A percentile compares a stretch with the other conserved stretches of the same genome.
Conservation (phyloP, 1,140 invertebrate species). For the Stegodyphus mimosarum region DNA sequence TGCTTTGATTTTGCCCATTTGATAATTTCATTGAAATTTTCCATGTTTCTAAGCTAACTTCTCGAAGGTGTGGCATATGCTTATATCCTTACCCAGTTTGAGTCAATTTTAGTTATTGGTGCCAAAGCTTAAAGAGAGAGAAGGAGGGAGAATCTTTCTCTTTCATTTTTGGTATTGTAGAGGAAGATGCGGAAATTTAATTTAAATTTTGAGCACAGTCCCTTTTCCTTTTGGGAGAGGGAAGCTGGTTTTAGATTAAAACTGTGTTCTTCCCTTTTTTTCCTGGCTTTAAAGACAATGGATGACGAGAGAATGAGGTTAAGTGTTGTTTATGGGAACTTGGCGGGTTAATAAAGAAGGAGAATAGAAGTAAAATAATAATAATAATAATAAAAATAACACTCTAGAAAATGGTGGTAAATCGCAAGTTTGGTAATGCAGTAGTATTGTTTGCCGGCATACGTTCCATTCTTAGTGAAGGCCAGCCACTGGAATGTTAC, state of each 20-base stretch:
- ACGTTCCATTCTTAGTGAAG: constrained; percentile 14
- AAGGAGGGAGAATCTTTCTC: too few species aligned
- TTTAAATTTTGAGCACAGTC: not conserved
- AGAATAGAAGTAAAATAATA: constrained; percentile 1
- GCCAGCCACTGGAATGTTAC: constrained; percentile 16
- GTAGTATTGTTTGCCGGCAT: constrained; percentile 22
- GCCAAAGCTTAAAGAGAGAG: too few species aligned
- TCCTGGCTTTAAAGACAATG: constrained; percentile 34
- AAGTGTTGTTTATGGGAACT: constrained; percentile 51
- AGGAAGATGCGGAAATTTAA: too few species aligned
- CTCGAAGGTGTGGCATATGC: too few species aligned
- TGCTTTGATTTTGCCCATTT: too few species aligned
- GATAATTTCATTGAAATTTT: too few species aligned
- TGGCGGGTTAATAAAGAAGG: constrained; percentile 34
- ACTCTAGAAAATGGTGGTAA: constrained; percentile 13
- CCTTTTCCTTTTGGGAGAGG: not conserved
- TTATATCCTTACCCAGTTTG: too few species aligned
- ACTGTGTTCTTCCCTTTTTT: not conserved
- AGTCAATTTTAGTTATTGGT: too few species aligned
- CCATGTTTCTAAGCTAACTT: too few species aligned
- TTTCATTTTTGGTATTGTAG: too few species aligned
- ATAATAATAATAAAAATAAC: not conserved
- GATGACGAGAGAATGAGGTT: constrained; percentile 40
- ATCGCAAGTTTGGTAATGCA: constrained; percentile 35
- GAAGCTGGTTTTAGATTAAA: constrained; percentile 18